Conservation (phyloP, 2,113 vertebrate species). For the Otis tarda region DNA sequence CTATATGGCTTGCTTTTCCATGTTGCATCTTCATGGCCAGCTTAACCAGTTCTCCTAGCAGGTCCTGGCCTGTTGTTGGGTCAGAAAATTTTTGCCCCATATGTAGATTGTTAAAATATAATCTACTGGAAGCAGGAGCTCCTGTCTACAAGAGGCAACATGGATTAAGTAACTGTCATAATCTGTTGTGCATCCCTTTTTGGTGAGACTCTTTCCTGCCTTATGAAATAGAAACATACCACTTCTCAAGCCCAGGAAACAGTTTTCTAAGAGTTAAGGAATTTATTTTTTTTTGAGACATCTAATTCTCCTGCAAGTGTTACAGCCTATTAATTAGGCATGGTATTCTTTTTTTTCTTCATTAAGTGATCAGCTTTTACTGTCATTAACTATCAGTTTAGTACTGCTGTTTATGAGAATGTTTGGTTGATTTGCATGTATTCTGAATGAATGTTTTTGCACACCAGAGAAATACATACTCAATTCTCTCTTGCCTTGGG, state of each 20-base stretch:
- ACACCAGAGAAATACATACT: conserved; percentile 30
- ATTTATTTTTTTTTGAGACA: neutral
- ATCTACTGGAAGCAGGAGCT: neutral
- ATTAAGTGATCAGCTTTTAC: conserved; percentile 32
- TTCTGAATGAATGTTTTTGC: conserved; percentile 31
- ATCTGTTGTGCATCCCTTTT: neutral
- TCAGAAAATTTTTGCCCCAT: neutral
- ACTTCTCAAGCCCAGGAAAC: neutral
- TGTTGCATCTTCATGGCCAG: neutral
- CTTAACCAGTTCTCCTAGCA: neutral
- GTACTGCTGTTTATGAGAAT: neutral
- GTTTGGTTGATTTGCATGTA: conserved; percentile 24
- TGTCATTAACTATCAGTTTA: conserved; percentile 34
- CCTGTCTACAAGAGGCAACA: neutral
- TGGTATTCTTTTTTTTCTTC: neutral
- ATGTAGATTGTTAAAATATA: neutral
- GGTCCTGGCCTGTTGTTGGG: neutral
- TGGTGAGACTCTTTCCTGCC: neutral
- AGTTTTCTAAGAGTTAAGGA: neutral
- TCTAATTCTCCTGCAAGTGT: neutral
- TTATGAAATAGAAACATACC: neutral
- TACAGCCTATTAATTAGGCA: neutral
- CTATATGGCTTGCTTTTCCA: neutral
- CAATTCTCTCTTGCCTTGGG: conserved; percentile 32
- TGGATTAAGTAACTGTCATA: neutral